phyloP scores from a whole-genome alignment of 1,140 invertebrate species.

The Ooceraea biroi region DNA sequence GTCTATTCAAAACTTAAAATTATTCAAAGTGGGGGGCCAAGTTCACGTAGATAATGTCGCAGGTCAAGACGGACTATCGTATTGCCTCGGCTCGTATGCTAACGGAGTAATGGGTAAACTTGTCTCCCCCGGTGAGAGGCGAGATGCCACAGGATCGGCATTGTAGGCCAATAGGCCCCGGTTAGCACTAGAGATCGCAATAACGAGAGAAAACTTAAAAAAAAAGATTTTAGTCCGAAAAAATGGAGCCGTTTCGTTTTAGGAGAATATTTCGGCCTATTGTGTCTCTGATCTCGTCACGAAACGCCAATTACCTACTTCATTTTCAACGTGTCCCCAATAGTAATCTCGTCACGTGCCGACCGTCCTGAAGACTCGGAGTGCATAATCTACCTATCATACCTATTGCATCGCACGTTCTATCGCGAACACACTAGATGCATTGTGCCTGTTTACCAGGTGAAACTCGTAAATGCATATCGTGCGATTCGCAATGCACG shows the following conservation, averaged over 20 bases:
- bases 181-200: not conserved
- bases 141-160: slow-evolving; percentile 4
- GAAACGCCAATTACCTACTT: slow-evolving; percentile 31
- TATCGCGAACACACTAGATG: slow-evolving; percentile 47
- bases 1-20: no score
- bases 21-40: not conserved
- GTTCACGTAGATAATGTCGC: slow-evolving; percentile 63
- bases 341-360: slow-evolving; percentile 42
- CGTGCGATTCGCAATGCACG: slow-evolving; percentile 19
- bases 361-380: not conserved
- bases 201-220: not conserved
- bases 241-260: not conserved
- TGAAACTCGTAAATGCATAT: slow-evolving; percentile 45
- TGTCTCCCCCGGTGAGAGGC: slow-evolving; percentile 51
- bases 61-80: slow-evolving; percentile 59
- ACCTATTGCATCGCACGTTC: slow-evolving; percentile 38
- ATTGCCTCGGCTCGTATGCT: slow-evolving; percentile 20
- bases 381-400: slow-evolving; percentile 39
- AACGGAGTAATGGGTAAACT: slow-evolving; percentile 65
- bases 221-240: not conserved
- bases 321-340: slow-evolving; percentile 2
- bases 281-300: slow-evolving; percentile 1
- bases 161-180: not conserved
- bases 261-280: not conserved
- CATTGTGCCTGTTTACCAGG: slow-evolving; percentile 50